phyloP scores from a whole-genome alignment of 2,113 vertebrate genomes.

The Phylloscopus trochilus region DNA sequence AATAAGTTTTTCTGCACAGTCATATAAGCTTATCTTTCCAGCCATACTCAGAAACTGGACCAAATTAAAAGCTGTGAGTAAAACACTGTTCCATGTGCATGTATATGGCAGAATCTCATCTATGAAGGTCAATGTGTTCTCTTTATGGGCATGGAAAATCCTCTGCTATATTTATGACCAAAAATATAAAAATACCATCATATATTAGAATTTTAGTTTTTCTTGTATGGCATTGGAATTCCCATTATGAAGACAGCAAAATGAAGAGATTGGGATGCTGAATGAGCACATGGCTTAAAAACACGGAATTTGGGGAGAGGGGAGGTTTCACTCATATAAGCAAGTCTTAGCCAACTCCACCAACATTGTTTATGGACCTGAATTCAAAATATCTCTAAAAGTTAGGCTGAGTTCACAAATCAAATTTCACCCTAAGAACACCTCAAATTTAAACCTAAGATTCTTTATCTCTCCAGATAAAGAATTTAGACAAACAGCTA shows the following conservation, averaged over 20 bases:
- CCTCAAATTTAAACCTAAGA: neutral
- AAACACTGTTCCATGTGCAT: neutral
- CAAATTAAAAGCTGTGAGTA: neutral
- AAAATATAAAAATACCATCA: neutral
- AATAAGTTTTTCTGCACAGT: neutral
- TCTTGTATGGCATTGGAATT: neutral
- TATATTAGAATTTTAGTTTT: neutral
- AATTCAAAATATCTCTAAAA: neutral
- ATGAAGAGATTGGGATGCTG: neutral
- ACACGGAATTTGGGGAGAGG: fast-evolving
- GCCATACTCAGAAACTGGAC: neutral
- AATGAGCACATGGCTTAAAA: neutral
- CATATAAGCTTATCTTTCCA: neutral
- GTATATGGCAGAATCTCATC: neutral
- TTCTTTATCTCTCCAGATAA: too few relatives aligned
- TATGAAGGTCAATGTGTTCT: neutral
- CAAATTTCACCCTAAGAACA: neutral
- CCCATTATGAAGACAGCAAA: neutral
- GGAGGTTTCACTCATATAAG: neutral
- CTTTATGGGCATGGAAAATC: neutral
- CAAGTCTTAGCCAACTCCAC: neutral
- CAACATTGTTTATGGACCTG: fast-evolving
- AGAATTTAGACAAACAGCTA: neutral
- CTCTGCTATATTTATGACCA: neutral
- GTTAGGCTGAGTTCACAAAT: neutral